Base-by-base conservation (phyloP, 2,797 vertebrate genomes). In the Myiotriccus ornatus region DNA sequence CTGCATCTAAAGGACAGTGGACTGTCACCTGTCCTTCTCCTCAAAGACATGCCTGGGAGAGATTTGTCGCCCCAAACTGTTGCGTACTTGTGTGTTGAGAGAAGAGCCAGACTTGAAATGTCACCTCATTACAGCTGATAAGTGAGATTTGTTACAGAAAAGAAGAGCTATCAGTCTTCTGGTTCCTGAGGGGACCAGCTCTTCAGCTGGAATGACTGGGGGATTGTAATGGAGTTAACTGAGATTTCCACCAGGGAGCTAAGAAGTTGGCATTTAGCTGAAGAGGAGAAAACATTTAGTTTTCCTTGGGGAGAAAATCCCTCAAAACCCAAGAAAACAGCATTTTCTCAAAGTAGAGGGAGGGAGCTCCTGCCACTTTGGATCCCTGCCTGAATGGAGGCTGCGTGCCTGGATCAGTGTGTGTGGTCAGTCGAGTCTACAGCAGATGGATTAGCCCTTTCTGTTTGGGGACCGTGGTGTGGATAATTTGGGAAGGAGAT, bases 101-200 rank as follows among this genome's bases (percentile, higher is more conserved):
- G 79, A 76, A 68, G n/a, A 95, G 47, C 27, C 28, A 69, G 73
- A 43, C 73, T 90, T 81, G 82, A 92, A 87, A 95, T 92, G 91
- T 89, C 84, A 82, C 57, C 87, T 91, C 73, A 34, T 96, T 81
- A 75, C 41, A 78, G 73, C 73, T 95, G 93, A 46, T 88, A 91
- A 93, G 90, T 65, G 89, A 89, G 86, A 57, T 95, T 85, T 93
- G 49, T 83, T 87, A 22, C 69, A 59, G 84, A 32, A 68, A 55
- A 91, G 71, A 68, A 91, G 23, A 21, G 39, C 82, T 88, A 76
- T 92, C 69, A 10, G 4, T 91, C 82, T 87, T 65, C 50, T 92
- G 82, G 55, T 46, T 95, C 92, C 87, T 78, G 71, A 76, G 91
- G 87, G 89, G 59, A 81, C 4, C 10, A 74, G 76, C 59, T 75